Evolutionary conservation across 2,113 vertebrate genomes (phyloP).

Genomic region (Phyllostomus hastatus): DNA sequence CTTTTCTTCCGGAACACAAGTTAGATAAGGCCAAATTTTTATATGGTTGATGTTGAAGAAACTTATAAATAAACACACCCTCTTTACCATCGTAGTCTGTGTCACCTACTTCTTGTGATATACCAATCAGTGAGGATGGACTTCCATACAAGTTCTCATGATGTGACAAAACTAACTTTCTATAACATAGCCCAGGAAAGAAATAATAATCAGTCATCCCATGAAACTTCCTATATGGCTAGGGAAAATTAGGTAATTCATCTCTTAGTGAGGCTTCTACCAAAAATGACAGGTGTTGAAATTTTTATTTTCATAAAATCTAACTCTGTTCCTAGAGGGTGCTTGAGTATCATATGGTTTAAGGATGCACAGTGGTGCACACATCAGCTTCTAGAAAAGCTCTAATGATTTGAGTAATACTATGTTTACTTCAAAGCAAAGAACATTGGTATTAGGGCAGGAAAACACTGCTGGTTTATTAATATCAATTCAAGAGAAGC

Average conservation of each 20-base stretch:
- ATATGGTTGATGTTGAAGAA: not conserved
- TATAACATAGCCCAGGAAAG: not conserved
- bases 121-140: not conserved
- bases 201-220: not conserved
- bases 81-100: not conserved
- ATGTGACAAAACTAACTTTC: not conserved
- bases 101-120: not conserved
- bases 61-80: not conserved
- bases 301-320: too few relatives aligned
- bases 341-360: not conserved
- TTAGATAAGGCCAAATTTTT: not conserved
- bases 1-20: not conserved
- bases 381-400: slow-evolving; percentile 8
- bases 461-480: slow-evolving; percentile 16
- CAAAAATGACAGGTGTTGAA: not conserved
- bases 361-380: not conserved
- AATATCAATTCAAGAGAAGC: not conserved
- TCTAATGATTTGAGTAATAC: slow-evolving; percentile 11
- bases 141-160: not conserved
- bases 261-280: not conserved
- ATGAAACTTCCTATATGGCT: not conserved
- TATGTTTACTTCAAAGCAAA: not conserved
- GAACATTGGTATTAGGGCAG: not conserved
- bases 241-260: not conserved
- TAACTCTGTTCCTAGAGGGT: not conserved